A percentile compares a stretch with the other conserved stretches of the same genome.
Evolutionary conservation across 2,888 invertebrate genomes (phyloP).

Genomic region (Hypercompe scribonia): DNA sequence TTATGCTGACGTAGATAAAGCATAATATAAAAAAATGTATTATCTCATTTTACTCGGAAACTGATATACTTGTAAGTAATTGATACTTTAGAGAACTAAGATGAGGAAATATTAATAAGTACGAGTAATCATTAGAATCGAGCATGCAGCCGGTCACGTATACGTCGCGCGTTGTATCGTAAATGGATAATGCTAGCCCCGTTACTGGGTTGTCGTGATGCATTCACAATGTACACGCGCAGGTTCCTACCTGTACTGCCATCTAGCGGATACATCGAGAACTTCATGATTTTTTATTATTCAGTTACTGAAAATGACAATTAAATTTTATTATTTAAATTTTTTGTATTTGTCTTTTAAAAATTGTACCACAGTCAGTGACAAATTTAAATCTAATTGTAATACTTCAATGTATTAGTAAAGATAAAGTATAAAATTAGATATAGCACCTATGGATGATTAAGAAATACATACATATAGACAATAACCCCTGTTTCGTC

Average conservation of each 20-base stretch:
- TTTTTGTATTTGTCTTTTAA: not conserved
- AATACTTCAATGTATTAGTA: not conserved
- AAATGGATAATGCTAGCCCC: slow-evolving; percentile 57
- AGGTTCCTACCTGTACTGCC: slow-evolving; percentile 45
- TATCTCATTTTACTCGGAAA: slow-evolving; percentile 7
- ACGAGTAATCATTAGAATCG: slow-evolving; percentile 37
- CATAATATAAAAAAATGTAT: not conserved
- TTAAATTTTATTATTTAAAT: too few species aligned
- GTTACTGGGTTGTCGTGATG: slow-evolving; percentile 56
- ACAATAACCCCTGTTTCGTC: too few species aligned
- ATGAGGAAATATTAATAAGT: slow-evolving; percentile 39
- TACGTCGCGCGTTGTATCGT: slow-evolving; percentile 49
- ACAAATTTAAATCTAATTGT: not conserved
- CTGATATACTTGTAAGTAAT: slow-evolving; percentile 32
- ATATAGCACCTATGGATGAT: too few species aligned
- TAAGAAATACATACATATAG: too few species aligned
- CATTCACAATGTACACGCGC: slow-evolving; percentile 54
- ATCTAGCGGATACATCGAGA: not conserved
- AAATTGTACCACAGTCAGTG: not conserved
- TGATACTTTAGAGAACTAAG: slow-evolving; percentile 27
- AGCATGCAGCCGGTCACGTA: slow-evolving; percentile 61
- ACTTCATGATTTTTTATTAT: not conserved
- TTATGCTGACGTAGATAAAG: not conserved
- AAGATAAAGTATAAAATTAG: not conserved
- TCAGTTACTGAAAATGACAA: not conserved